Evolutionary conservation across 2,888 invertebrate species (phyloP).

Genomic region (Noctua janthe): DNA sequence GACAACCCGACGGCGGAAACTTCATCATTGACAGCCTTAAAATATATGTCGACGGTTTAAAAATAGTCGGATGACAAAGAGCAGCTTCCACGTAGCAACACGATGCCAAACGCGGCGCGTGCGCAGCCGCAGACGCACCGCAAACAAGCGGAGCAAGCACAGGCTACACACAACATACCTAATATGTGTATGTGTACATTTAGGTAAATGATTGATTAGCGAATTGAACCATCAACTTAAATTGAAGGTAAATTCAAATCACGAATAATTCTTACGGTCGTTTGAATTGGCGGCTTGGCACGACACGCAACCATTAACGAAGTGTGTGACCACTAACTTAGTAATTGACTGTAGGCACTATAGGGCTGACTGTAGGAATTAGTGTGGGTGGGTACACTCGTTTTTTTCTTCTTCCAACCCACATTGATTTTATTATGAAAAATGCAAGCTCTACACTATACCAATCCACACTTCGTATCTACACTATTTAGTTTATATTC

Average conservation of each 20-base stretch:
- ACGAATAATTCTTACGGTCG: not conserved
- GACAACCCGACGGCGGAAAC: constrained; percentile 51
- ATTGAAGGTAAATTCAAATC: not conserved
- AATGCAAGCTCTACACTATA: not conserved
- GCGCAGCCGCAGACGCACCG: constrained; percentile 2
- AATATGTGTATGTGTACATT: not conserved
- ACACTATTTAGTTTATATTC: not conserved
- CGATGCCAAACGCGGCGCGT: constrained; percentile 64
- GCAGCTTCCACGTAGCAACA: constrained; percentile 74
- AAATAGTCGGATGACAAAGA: constrained; percentile 74
- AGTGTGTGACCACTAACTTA: not conserved
- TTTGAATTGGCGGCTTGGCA: not conserved
- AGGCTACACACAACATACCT: not conserved
- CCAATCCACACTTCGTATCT: not conserved
- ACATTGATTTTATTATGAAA: not conserved
- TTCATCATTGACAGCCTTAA: constrained; percentile 66
- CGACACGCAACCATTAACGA: not conserved
- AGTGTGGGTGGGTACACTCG: not conserved
- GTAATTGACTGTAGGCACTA: not conserved
- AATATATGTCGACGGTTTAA: constrained; percentile 64
- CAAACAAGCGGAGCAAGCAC: not conserved
- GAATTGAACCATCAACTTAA: not conserved
- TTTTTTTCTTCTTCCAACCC: not conserved
- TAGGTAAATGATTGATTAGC: not conserved
- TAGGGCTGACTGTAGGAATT: not conserved